phyloP scores from a whole-genome alignment of 2,113 vertebrate species.

The Rhipidura dahli region DNA sequence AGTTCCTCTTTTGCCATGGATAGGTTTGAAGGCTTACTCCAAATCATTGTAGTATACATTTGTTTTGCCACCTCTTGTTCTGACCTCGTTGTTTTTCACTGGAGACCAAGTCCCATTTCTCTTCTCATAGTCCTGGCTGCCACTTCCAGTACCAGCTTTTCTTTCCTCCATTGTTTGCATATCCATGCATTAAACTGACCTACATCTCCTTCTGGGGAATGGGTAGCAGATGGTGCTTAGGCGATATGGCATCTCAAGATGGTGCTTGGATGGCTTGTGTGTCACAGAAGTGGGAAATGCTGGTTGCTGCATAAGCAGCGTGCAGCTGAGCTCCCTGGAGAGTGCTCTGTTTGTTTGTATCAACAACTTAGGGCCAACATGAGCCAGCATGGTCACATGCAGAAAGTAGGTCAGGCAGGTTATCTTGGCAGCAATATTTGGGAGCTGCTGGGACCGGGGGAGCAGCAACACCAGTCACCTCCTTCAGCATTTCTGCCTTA shows the following conservation, averaged over 20 bases:
- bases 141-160: neutral
- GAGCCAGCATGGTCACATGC: accelerated
- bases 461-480: neutral
- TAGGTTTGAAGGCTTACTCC: neutral
- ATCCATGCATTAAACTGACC: neutral
- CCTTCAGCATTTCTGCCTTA: neutral
- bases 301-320: neutral
- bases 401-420: neutral
- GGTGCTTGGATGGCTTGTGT: neutral
- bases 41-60: neutral
- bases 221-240: neutral
- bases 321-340: neutral
- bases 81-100: neutral
- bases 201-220: neutral
- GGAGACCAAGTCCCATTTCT: neutral
- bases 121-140: neutral
- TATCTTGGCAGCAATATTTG: neutral
- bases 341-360: neutral
- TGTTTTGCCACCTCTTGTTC: neutral
- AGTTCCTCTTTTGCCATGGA: neutral
- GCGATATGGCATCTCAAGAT: neutral
- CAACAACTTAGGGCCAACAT: neutral
- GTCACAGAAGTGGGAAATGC: neutral
- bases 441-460: neutral
- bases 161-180: neutral